Conservation (phyloP, 2,888 invertebrate genomes). For the Coenonympha arcania region DNA sequence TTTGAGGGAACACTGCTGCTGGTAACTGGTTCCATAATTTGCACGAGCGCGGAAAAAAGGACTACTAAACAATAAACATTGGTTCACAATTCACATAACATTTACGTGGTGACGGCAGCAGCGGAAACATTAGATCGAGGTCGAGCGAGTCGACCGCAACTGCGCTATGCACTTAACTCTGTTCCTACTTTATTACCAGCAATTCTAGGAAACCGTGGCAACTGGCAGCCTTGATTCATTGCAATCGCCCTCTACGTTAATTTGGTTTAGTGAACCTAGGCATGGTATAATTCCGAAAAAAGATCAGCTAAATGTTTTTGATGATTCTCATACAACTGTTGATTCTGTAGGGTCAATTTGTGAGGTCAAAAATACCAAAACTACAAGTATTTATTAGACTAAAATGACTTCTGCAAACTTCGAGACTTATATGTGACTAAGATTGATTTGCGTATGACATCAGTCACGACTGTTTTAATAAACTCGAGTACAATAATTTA, state of each 20-base stretch:
- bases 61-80: slow-evolving; percentile 3
- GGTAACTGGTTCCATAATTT: no score
- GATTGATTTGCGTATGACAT: no score
- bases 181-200: slow-evolving; percentile 16
- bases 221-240: slow-evolving; percentile 10
- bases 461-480: background rate
- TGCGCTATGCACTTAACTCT: slow-evolving; percentile 23
- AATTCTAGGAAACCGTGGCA: slow-evolving; percentile 19
- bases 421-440: no score
- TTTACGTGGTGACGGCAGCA: slow-evolving; percentile 8
- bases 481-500: slow-evolving; percentile 4
- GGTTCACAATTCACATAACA: slow-evolving; percentile 6
- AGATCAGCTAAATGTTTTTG: background rate
- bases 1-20: no score
- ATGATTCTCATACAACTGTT: no score
- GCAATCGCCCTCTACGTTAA: background rate
- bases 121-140: slow-evolving; percentile 25
- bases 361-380: no score
- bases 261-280: background rate
- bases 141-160: slow-evolving; percentile 19
- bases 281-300: background rate
- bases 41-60: no score
- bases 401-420: no score
- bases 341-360: no score
- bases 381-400: no score